These are phyloP conservation scores for Chironomus striatipennis DNA, from an alignment of 1,140 invertebrate genomes.

Conservation along the genomic window DNA sequence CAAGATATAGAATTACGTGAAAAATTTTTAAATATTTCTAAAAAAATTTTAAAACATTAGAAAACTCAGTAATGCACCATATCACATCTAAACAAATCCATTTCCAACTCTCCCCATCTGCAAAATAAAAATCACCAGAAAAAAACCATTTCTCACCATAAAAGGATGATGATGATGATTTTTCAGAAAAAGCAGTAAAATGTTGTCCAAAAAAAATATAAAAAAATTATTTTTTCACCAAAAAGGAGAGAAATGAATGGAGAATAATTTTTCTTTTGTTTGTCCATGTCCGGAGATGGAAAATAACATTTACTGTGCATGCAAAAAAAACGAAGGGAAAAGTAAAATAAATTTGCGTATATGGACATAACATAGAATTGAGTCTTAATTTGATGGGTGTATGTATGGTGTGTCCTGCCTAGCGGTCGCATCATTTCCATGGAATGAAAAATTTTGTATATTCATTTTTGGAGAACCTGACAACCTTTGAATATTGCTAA, in stretches of 20 bases:
- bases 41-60: too few relatives aligned
- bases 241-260: neutral
- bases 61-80: too few relatives aligned
- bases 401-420: neutral
- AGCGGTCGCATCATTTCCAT: neutral
- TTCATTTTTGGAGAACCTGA: neutral
- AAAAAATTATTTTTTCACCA: neutral
- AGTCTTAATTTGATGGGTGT: conserved; percentile 19
- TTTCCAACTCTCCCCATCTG: too few relatives aligned
- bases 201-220: neutral
- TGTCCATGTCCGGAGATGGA: neutral
- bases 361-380: conserved; percentile 1
- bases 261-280: conserved; percentile 10
- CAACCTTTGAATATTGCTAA: conserved; percentile 2
- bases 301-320: neutral
- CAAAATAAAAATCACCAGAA: neutral
- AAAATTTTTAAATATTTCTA: too few relatives aligned
- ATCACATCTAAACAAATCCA: too few relatives aligned
- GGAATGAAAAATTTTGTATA: neutral
- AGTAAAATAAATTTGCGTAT: neutral
- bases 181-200: neutral
- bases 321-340: neutral
- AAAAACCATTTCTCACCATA: conserved; percentile 12
- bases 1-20: too few relatives aligned
- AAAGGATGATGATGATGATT: conserved; percentile 11